phyloP scores from a whole-genome alignment of 2,888 invertebrate species.

The Cephus runcator region DNA sequence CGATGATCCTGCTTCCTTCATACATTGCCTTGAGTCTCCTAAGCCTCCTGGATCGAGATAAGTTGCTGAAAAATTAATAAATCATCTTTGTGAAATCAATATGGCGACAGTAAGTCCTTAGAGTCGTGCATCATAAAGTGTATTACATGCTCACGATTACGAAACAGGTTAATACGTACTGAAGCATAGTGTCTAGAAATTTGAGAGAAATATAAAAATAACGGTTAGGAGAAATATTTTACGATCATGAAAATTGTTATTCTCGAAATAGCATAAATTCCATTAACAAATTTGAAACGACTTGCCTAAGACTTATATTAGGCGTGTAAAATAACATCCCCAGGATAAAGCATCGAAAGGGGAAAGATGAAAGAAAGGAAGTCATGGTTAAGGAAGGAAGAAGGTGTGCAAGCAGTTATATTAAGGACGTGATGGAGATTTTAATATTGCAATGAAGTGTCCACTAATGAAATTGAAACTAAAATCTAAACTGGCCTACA shows the following conservation, averaged over 20 bases:
- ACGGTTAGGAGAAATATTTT: conserved; percentile 13
- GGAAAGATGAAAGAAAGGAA: neutral
- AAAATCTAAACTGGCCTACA: neutral
- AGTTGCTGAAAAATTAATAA: conserved; percentile 64
- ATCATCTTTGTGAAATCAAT: neutral
- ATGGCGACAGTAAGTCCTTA: neutral
- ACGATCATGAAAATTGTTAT: neutral
- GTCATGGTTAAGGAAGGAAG: neutral
- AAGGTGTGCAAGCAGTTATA: too few relatives aligned
- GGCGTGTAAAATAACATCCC: neutral
- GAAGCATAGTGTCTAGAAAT: neutral
- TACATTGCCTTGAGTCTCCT: conserved; percentile 73
- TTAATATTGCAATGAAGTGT: neutral
- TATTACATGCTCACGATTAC: neutral
- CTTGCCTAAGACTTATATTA: neutral
- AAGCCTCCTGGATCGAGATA: conserved; percentile 68
- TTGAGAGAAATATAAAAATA: neutral
- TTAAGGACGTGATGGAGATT: neutral
- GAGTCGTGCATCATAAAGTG: neutral
- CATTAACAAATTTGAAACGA: neutral
- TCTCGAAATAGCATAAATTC: neutral
- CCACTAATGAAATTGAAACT: neutral
- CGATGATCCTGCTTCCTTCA: conserved; percentile 75
- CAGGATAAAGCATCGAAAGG: neutral
- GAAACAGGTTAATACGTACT: neutral